Percentiles rank a stretch among this genome's conserved stretches.
Conservation (phyloP, 2,113 vertebrate species). For the Callocephalon fimbriatum region DNA sequence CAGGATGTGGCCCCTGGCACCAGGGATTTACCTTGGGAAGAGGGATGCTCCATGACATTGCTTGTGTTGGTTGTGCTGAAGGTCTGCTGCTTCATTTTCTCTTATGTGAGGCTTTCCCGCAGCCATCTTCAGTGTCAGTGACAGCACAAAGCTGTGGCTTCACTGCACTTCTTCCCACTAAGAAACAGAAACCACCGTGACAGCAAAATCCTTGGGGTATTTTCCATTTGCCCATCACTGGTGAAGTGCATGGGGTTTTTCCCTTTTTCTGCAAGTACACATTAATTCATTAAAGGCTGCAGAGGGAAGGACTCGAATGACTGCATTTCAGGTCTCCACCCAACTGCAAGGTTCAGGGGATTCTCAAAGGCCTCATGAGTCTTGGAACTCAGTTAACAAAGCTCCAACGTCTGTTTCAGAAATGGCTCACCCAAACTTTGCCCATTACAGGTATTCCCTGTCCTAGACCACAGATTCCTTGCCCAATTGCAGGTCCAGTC, state of each 20-base stretch:
- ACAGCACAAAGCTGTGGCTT: background rate
- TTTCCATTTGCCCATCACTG: background rate
- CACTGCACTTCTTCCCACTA: background rate
- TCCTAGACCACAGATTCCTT: background rate
- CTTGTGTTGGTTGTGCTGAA: background rate
- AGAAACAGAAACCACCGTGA: background rate
- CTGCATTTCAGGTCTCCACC: background rate
- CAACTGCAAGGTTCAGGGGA: background rate
- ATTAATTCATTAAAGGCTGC: background rate
- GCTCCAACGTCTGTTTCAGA: background rate
- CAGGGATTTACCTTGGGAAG: background rate
- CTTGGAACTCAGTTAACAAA: background rate
- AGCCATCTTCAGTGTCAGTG: background rate
- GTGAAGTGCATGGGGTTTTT: background rate
- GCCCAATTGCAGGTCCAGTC: background rate
- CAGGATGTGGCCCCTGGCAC: background rate
- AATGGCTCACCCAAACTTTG: background rate
- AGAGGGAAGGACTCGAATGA: background rate
- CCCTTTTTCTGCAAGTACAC: background rate
- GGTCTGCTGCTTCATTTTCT: background rate
- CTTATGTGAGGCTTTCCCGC: background rate
- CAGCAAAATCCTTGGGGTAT: background rate
- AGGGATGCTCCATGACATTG: background rate
- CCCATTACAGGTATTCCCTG: background rate
- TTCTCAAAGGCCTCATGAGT: background rate